Evolutionary conservation across 2,797 vertebrate species (phyloP).

Genomic region (Cetoscarus ocellatus): DNA sequence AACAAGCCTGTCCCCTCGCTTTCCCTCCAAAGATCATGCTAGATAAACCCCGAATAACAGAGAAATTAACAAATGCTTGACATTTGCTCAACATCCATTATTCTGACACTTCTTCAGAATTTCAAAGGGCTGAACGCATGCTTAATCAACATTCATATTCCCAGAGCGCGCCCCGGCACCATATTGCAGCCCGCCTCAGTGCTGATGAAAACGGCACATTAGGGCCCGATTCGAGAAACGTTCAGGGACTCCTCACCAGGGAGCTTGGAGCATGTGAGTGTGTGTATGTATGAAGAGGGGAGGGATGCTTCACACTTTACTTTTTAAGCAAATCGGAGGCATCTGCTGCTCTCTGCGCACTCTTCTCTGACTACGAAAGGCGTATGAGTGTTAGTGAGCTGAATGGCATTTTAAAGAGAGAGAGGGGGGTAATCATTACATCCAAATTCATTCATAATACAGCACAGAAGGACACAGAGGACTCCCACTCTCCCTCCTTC

Average conservation of each 20-base stretch:
- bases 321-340: constrained; percentile 92
- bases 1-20: constrained; percentile 84
- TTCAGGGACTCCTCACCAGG: constrained; percentile 91
- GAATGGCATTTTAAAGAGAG: constrained; percentile 91
- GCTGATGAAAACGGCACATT: constrained; percentile 99
- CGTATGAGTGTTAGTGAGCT: constrained; percentile 91
- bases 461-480: constrained; percentile 91
- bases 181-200: constrained; percentile 98
- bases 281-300: constrained; percentile 49
- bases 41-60: constrained; percentile 99
- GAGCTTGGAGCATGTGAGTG: constrained; percentile 54
- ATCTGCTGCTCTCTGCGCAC: constrained; percentile 89
- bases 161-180: constrained; percentile 94
- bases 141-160: constrained; percentile 99
- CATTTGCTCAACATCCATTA: constrained; percentile 99
- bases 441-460: constrained; percentile 98
- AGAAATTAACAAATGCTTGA: constrained; percentile 99
- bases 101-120: constrained; percentile 99
- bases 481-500: constrained; percentile 80
- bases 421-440: constrained; percentile 92
- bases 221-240: constrained; percentile 94
- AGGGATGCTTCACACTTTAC: constrained; percentile 84
- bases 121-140: constrained; percentile 99
- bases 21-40: constrained; percentile 87
- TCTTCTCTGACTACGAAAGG: constrained; percentile 81